Conservation (phyloP, 1,140 invertebrate species). For the Drosophila orosa region DNA sequence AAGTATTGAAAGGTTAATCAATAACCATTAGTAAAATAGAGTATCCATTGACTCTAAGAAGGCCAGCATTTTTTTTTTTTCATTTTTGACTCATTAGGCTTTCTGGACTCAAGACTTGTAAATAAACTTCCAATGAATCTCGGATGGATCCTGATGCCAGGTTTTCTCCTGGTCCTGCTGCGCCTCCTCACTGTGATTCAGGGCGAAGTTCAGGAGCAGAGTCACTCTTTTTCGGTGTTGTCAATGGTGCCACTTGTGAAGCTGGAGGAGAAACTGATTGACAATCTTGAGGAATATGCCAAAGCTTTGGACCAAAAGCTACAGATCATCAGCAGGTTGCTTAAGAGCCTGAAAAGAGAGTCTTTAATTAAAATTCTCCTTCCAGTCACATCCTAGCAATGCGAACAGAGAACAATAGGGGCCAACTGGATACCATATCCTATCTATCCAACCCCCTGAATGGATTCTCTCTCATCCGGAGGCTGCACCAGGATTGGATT, state of each 20-base stretch:
- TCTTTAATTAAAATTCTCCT: conserved; percentile 85
- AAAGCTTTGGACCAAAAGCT: conserved; percentile 65
- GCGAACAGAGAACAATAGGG: conserved; percentile 89
- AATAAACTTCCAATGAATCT: conserved; percentile 57
- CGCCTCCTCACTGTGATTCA: conserved; percentile 88
- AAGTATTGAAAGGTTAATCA: no score
- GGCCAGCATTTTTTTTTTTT: neutral
- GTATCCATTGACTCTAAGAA: neutral
- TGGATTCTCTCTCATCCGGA: conserved; percentile 51
- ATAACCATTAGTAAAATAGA: no score
- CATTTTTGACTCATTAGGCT: neutral
- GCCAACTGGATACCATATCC: conserved; percentile 87
- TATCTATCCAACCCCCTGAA: conserved; percentile 67
- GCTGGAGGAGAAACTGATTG: conserved; percentile 92
- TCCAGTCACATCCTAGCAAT: conserved; percentile 29
- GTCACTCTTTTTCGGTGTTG: conserved; percentile 89
- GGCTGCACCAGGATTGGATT: conserved; percentile 58
- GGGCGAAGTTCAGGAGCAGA: neutral
- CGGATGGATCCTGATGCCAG: conserved; percentile 85
- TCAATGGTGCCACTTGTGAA: conserved; percentile 93
- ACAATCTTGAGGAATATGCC: conserved; percentile 92
- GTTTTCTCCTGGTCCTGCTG: neutral
- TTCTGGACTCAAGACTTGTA: neutral
- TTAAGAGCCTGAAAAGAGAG: conserved; percentile 61
- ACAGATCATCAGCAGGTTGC: conserved; percentile 42